Base-by-base conservation (phyloP, 2,888 invertebrate genomes). In the Phasia obesa region DNA sequence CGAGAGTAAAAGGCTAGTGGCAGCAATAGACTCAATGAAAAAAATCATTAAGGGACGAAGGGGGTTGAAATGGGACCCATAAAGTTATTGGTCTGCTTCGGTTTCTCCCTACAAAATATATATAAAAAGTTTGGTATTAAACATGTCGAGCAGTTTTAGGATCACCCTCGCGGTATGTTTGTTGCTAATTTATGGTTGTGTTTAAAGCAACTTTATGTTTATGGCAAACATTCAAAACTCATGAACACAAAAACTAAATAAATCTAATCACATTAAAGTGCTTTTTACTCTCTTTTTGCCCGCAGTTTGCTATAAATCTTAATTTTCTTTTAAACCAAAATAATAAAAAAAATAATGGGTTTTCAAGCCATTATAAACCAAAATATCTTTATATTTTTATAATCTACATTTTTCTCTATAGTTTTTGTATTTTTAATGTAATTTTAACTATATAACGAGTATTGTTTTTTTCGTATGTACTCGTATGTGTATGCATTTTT, bases 221-320 rank as follows among this genome's bases (percentile, higher is more conserved):
- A 77, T 77, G 76, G 53, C 59, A 62, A 51, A 19, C 23, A 62
- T 23, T 53, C 59, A 76, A 76, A 76, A 69, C 44, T 27, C n/a
- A 47, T 31, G 19, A 44, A 27, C 42, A 27, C 4, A 23, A 23
- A 47, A 38, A 15, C 3, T 53, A 55, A 59, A 59, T 38, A 67
- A 67, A 67, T 75, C 57, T 27, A 75, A 59, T 65, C 59, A 35
- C 57, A 47, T 71, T 23, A 21, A 53, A 64, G n/a, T 71, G 59
- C n/a, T 35, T n/a, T 35, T n/a, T 53, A 44, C 25, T 70, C 47
- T 25, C 35, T 44, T 59, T 67, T 31, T 21, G 38, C 81, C 81
- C 76, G 81, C 73, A 81, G 38, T 65, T 73, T 35, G 51, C 6
- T 7, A 77, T 77, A 81, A 81, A 77, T 81, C 73, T 77, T 77